Conservation (phyloP, 2,888 invertebrate species). For the Buathra laborator region DNA sequence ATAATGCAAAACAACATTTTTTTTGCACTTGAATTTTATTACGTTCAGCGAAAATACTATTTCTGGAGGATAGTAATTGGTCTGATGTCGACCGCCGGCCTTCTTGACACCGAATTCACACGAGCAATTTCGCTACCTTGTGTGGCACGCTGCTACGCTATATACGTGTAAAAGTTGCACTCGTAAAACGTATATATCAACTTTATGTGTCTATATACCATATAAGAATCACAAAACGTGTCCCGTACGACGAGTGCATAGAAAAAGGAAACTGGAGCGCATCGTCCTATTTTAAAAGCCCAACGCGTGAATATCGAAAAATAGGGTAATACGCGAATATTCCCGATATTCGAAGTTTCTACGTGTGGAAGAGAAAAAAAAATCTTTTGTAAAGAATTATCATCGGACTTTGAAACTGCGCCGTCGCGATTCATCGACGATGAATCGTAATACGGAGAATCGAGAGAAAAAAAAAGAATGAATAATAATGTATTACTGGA, state of each 20-base stretch:
- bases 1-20: too few relatives aligned
- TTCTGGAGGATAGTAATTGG: slow-evolving; percentile 21
- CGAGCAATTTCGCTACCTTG: slow-evolving; percentile 6
- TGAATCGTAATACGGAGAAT: too few relatives aligned
- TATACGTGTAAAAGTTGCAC: neutral
- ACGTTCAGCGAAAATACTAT: neutral
- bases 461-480: too few relatives aligned
- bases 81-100: slow-evolving; percentile 7
- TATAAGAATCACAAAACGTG: slow-evolving; percentile 26
- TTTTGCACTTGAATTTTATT: slow-evolving; percentile 1
- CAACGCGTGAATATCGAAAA: neutral
- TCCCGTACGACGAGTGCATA: slow-evolving; percentile 44
- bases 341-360: neutral
- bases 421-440: too few relatives aligned
- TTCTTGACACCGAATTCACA: slow-evolving; percentile 41
- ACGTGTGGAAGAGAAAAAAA: neutral
- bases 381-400: too few relatives aligned
- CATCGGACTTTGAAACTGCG: too few relatives aligned
- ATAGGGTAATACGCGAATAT: neutral
- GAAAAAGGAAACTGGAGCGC: slow-evolving; percentile 54
- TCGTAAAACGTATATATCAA: neutral
- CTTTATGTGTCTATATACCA: neutral
- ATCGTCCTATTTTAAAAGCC: slow-evolving; percentile 2
- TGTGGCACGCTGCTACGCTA: neutral
- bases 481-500: too few relatives aligned